These are phyloP conservation scores for Spodoptera picta DNA, from an alignment of 2,888 invertebrate species.

Conservation along the genomic window DNA sequence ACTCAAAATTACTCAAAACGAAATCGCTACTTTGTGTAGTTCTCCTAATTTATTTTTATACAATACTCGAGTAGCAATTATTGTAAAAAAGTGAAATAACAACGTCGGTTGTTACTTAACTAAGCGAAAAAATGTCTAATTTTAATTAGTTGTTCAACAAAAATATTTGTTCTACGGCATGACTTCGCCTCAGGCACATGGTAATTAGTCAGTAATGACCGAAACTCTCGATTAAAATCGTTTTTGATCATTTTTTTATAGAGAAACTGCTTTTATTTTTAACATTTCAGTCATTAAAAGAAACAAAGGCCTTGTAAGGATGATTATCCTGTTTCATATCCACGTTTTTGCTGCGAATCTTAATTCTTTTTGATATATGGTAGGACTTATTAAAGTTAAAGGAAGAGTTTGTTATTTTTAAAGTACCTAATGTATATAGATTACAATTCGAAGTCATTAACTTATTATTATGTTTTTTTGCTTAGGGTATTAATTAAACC, in stretches of 20 bases:
- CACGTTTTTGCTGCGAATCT: slow-evolving; percentile 34
- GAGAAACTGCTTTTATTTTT: slow-evolving; percentile 56
- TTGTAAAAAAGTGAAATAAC: slow-evolving; percentile 54
- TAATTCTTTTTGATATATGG: slow-evolving; percentile 37
- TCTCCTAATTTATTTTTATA: slow-evolving; percentile 16
- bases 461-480: no score
- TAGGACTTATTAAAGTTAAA: slow-evolving; percentile 8
- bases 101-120: slow-evolving; percentile 60
- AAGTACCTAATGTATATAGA: no score
- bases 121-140: slow-evolving; percentile 65
- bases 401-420: slow-evolving; percentile 25
- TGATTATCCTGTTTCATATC: slow-evolving; percentile 33
- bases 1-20: not conserved
- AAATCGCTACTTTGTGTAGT: not conserved
- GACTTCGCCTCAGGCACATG: slow-evolving; percentile 67
- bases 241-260: slow-evolving; percentile 67
- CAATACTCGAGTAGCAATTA: slow-evolving; percentile 73
- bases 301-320: slow-evolving; percentile 67
- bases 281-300: slow-evolving; percentile 67
- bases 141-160: slow-evolving; percentile 82
- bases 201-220: slow-evolving; percentile 79
- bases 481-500: no score
- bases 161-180: slow-evolving; percentile 73
- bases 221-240: slow-evolving; percentile 72
- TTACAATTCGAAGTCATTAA: no score